These are phyloP conservation scores for Scalopus aquaticus DNA, from an alignment of 2,113 vertebrate genomes.

Conservation along the genomic window DNA sequence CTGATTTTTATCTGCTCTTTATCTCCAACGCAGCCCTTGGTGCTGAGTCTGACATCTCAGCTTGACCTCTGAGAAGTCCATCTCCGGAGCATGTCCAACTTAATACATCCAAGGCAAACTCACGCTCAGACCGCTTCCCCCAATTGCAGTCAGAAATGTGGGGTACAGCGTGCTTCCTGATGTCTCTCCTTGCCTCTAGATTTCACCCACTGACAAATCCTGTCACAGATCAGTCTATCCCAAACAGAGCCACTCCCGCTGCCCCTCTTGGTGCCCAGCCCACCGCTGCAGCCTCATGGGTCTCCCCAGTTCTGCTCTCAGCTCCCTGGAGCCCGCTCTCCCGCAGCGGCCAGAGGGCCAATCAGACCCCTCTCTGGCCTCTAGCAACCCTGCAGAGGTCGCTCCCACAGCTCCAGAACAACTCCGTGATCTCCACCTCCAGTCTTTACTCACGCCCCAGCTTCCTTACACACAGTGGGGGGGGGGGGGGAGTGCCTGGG, in stretches of 20 bases:
- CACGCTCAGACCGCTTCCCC: background rate
- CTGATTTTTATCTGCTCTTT: background rate
- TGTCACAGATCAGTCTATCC: background rate
- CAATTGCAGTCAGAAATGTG: background rate
- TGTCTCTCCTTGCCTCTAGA: background rate
- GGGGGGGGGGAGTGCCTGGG: accelerated
- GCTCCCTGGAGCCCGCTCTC: background rate
- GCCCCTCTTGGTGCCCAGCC: background rate
- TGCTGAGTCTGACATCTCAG: background rate
- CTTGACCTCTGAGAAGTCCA: background rate
- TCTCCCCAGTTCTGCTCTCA: background rate
- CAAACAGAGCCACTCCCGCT: background rate
- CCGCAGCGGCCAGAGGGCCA: background rate
- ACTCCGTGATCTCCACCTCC: background rate
- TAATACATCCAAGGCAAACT: background rate
- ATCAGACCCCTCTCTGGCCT: background rate
- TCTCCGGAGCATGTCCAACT: background rate
- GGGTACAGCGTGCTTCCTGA: background rate
- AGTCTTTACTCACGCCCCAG: accelerated
- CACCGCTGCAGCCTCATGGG: background rate
- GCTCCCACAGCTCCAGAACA: background rate
- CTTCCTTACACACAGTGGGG: background rate
- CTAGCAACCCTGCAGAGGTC: background rate
- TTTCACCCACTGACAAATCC: background rate
- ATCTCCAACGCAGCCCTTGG: background rate